Percentiles rank a stretch among this genome's conserved stretches.
Conservation (phyloP, 1,140 invertebrate species). For the Camponotus pennsylvanicus region DNA sequence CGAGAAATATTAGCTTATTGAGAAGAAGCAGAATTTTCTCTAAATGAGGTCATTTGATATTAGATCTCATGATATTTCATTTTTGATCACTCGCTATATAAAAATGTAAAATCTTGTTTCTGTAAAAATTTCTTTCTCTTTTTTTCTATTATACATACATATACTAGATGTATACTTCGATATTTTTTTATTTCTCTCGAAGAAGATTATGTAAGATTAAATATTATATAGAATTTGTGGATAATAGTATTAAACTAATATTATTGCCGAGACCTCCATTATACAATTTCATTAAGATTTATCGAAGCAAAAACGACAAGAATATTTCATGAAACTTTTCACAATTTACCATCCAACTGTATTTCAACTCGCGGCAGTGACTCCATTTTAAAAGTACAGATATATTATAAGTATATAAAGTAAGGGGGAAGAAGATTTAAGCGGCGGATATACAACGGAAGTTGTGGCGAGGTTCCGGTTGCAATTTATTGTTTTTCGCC, state of each 20-base stretch:
- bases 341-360: conserved; percentile 4
- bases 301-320: conserved; percentile 20
- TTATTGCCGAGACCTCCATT: not conserved
- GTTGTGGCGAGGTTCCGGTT: conserved; percentile 1
- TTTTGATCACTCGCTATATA: not conserved
- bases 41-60: not conserved
- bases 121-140: not conserved
- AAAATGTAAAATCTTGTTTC: not conserved
- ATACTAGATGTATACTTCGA: not conserved
- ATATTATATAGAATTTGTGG: too few relatives aligned
- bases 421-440: conserved; percentile 28
- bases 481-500: conserved; percentile 47
- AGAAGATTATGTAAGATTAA: too few relatives aligned
- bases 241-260: not conserved
- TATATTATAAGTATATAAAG: not conserved
- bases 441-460: conserved; percentile 8
- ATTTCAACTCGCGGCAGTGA: not conserved
- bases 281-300: conserved; percentile 9
- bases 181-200: not conserved
- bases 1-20: not conserved
- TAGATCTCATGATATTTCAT: not conserved
- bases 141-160: not conserved
- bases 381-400: conserved; percentile 19
- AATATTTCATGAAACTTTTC: not conserved
- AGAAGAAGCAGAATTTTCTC: not conserved